Conservation (phyloP, 2,888 invertebrate genomes). For the Polietes domitor region DNA sequence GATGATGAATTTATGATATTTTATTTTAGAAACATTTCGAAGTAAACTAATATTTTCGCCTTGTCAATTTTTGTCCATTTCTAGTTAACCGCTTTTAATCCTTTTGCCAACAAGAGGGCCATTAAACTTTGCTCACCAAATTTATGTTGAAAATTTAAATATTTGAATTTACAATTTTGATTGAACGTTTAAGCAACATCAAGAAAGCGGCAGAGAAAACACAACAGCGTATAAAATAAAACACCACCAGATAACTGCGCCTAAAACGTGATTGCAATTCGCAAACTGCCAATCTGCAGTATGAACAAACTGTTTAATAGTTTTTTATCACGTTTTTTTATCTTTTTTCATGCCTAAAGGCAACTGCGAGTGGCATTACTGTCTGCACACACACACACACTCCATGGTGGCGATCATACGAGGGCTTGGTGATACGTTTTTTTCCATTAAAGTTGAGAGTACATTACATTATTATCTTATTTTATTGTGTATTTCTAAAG, state of each 20-base stretch:
- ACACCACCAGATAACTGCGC: slow-evolving; percentile 65
- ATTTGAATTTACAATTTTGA: slow-evolving; percentile 6
- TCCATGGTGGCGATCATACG: slow-evolving; percentile 42
- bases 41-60: too few relatives aligned
- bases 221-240: slow-evolving; percentile 13
- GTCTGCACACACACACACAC: slow-evolving; percentile 5
- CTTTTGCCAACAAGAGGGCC: not conserved
- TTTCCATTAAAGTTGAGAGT: too few relatives aligned
- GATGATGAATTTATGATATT: too few relatives aligned
- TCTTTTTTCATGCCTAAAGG: slow-evolving; percentile 27
- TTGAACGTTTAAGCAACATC: slow-evolving; percentile 6
- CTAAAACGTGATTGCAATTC: slow-evolving; percentile 65
- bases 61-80: too few relatives aligned
- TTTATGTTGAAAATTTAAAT: slow-evolving; percentile 4
- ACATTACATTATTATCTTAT: too few relatives aligned
- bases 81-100: too few relatives aligned
- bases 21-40: too few relatives aligned
- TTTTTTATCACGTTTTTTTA: slow-evolving; percentile 32
- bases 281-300: slow-evolving; percentile 59
- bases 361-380: slow-evolving; percentile 39
- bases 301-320: slow-evolving; percentile 46
- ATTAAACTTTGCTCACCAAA: not conserved
- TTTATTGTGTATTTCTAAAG: too few relatives aligned
- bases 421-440: slow-evolving; percentile 26
- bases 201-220: not conserved